phyloP scores from a whole-genome alignment of 2,888 invertebrate species.

The Calameuta filiformis region DNA sequence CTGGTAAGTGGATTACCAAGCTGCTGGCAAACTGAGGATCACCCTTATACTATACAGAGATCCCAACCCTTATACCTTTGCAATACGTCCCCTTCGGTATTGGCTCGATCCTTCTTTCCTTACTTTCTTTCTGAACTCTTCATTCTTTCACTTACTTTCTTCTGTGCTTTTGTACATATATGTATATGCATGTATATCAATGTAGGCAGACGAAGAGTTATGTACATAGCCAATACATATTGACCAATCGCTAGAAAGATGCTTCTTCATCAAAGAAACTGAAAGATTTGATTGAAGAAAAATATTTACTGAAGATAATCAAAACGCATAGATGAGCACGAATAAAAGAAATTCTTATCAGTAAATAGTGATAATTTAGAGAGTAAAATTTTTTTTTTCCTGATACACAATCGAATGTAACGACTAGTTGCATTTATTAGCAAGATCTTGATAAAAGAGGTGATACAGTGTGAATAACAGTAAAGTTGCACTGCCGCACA shows the following conservation, averaged over 20 bases:
- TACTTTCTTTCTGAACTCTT: background rate
- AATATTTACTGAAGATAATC: background rate
- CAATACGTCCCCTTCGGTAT: background rate
- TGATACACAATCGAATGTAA: background rate
- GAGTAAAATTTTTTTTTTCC: too few species aligned
- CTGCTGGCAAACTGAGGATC: conserved; percentile 4
- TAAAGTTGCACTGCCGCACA: too few species aligned
- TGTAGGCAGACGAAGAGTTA: background rate
- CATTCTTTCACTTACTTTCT: too few species aligned
- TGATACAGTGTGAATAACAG: background rate
- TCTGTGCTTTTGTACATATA: background rate
- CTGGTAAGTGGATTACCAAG: conserved; percentile 50
- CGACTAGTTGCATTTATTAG: background rate
- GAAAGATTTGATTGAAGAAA: background rate
- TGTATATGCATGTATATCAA: too few species aligned
- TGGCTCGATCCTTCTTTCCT: conserved; percentile 1
- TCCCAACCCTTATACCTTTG: background rate
- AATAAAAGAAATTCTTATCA: too few species aligned
- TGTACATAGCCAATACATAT: background rate
- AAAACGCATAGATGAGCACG: too few species aligned
- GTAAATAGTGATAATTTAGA: too few species aligned
- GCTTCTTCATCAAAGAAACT: background rate
- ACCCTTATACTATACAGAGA: background rate
- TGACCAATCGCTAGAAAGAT: background rate
- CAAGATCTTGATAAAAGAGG: background rate